These are phyloP conservation scores for Gallinago paraguaiae DNA, from an alignment of 2,113 vertebrate genomes.

Conservation along the genomic window DNA sequence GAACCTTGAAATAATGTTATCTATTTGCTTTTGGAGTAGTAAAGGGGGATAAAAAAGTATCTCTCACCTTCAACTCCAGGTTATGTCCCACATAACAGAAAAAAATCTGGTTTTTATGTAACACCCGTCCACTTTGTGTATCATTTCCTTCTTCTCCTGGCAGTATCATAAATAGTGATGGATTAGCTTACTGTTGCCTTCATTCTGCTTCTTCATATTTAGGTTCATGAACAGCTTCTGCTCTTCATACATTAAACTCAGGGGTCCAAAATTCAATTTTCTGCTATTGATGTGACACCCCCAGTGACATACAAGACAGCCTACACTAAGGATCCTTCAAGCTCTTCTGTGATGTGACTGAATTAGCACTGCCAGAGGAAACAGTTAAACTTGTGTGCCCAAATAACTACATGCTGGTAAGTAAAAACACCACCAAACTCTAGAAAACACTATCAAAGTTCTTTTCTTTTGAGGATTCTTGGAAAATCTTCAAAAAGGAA, in stretches of 20 bases:
- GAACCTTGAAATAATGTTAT: not conserved
- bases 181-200: not conserved
- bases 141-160: not conserved
- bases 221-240: not conserved
- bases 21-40: not conserved
- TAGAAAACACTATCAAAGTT: not conserved
- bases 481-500: too few species aligned
- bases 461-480: not conserved
- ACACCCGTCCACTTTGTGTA: not conserved
- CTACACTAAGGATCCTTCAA: not conserved
- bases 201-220: not conserved
- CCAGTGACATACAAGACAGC: not conserved
- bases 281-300: not conserved
- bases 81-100: not conserved
- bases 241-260: not conserved
- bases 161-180: not conserved
- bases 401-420: not conserved
- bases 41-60: not conserved
- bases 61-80: not conserved
- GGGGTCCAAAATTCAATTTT: not conserved
- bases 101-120: not conserved
- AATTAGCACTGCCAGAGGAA: not conserved
- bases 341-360: not conserved
- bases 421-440: not conserved
- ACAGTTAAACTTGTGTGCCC: not conserved